These are phyloP conservation scores for Sebastes cheni DNA, from an alignment of 2,797 vertebrate species.

Conservation along the genomic window DNA sequence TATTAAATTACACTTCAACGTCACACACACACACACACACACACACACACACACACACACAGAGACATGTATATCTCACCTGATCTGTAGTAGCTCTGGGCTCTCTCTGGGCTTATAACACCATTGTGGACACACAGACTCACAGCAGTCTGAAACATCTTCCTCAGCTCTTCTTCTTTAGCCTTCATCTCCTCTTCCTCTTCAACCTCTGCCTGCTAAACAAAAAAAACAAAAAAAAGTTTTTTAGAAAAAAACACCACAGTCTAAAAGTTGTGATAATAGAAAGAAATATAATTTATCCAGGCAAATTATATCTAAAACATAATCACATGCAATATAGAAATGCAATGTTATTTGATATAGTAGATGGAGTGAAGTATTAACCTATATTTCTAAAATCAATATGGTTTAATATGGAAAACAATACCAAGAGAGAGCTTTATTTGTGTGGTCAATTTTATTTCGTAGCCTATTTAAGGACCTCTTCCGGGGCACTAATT, in stretches of 20 bases:
- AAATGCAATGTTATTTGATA: not conserved
- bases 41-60: not conserved
- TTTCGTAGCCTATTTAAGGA: not conserved
- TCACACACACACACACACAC: not conserved
- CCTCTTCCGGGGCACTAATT: not conserved
- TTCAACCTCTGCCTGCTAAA: slow-evolving; percentile 6
- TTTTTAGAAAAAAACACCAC: not conserved
- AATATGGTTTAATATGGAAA: not conserved
- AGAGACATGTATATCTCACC: slow-evolving; percentile 54
- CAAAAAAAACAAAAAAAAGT: not conserved
- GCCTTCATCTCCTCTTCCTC: slow-evolving; percentile 11
- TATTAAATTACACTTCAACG: not conserved
- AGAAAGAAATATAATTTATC: not conserved
- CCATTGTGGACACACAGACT: slow-evolving; percentile 67
- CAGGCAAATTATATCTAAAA: not conserved
- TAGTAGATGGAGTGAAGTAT: not conserved
- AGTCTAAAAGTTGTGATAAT: not conserved
- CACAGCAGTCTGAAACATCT: slow-evolving; percentile 65
- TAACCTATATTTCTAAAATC: not conserved
- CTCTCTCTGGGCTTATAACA: slow-evolving; percentile 67
- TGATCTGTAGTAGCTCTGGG: slow-evolving; percentile 76
- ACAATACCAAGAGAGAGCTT: not conserved
- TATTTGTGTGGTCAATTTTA: not conserved
- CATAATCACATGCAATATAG: not conserved
- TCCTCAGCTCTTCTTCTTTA: slow-evolving; percentile 58